A percentile compares a stretch with the other conserved stretches of the same genome.
phyloP scores from a whole-genome alignment of 2,113 vertebrate species.

The Xyrauchen texanus region DNA sequence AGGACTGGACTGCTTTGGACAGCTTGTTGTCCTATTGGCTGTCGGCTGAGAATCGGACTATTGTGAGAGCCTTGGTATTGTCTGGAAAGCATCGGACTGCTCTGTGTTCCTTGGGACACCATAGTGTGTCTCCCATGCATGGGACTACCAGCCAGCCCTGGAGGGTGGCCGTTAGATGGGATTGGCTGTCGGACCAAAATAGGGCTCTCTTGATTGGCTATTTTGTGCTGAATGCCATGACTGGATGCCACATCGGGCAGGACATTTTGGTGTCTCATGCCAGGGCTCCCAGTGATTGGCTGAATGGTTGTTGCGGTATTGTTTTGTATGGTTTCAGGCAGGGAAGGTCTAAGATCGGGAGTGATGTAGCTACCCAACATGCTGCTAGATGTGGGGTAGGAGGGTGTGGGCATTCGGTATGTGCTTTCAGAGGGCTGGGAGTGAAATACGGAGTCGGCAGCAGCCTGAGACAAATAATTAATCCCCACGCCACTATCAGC shows the following conservation, averaged over 20 bases:
- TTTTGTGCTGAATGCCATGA: slow-evolving; percentile 72
- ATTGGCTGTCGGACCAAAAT: slow-evolving; percentile 51
- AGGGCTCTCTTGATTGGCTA: slow-evolving; percentile 61
- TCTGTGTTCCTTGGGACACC: slow-evolving; percentile 60
- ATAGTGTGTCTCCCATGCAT: slow-evolving; percentile 56
- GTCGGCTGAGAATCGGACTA: slow-evolving; percentile 64
- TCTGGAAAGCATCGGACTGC: slow-evolving; percentile 55
- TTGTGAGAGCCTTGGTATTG: slow-evolving; percentile 56
- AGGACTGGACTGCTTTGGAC: slow-evolving; percentile 79
- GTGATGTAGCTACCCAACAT: slow-evolving; percentile 52
- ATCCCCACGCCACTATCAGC: slow-evolving; percentile 76
- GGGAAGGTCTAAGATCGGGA: slow-evolving; percentile 62
- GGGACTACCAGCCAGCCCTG: slow-evolving; percentile 62
- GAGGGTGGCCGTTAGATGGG: slow-evolving; percentile 67
- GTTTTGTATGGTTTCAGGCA: slow-evolving; percentile 69
- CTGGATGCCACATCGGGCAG: slow-evolving; percentile 76
- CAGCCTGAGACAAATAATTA: slow-evolving; percentile 75
- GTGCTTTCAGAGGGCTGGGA: slow-evolving; percentile 74
- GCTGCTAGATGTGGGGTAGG: slow-evolving; percentile 64
- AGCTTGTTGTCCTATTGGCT: slow-evolving; percentile 52
- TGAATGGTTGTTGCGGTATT: slow-evolving; percentile 56
- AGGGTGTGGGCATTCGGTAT: slow-evolving; percentile 68
- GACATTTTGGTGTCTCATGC: slow-evolving; percentile 77
- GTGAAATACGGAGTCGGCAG: slow-evolving; percentile 74
- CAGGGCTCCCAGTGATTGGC: slow-evolving; percentile 73